Evolutionary conservation across 1,140 invertebrate species (phyloP), one percentile per base, ranked within the genome.

Genomic region (Diabrotica virgifera): DNA sequence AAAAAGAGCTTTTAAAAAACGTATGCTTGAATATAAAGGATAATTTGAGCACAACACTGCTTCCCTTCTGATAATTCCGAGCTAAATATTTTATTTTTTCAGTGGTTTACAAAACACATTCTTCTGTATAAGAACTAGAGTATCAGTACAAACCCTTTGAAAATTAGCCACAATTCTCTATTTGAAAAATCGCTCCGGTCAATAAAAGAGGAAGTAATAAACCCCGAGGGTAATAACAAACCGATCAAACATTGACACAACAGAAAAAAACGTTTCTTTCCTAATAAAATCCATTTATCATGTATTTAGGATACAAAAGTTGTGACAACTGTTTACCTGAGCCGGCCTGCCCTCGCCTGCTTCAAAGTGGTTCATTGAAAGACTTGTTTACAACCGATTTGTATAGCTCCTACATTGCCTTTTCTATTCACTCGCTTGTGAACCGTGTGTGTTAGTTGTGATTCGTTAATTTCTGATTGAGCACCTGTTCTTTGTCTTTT

Each of bases 261-360:
- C n/a, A 46, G 40, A n/a, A 46, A 46, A 46, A 10, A 59, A 59
- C 12, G 12, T 59, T 38, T 46, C 37, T 62, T 61, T 61, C 24
- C 46, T 13, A 62, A 62, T 54, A 53, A 62, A 62, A 62, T 14
- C 60, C 60, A 62, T 62, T 62, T 62, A 62, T 62, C 60, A 62
- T 62, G 52, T 62, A 62, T 62, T 62, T 62, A 62, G 52, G 51
- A 37, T 10, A 62, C 52, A 62, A 62, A 54, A 62, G 60, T 62
- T 54, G 60, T 62, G 60, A 62, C 60, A 62, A 62, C 60, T 62
- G 60, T 62, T 62, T 62, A 62, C 60, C 60, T 62, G 60, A 46
- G 8, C n/a, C 40, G n/a, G 40, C 6, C 40, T 10, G 40, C n/a
- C n/a, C 40, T 46, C 8, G 40, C n/a, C n/a, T n/a, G 8, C 40